phyloP scores from a whole-genome alignment of 2,888 invertebrate species.

The Abrostola triplasia region DNA sequence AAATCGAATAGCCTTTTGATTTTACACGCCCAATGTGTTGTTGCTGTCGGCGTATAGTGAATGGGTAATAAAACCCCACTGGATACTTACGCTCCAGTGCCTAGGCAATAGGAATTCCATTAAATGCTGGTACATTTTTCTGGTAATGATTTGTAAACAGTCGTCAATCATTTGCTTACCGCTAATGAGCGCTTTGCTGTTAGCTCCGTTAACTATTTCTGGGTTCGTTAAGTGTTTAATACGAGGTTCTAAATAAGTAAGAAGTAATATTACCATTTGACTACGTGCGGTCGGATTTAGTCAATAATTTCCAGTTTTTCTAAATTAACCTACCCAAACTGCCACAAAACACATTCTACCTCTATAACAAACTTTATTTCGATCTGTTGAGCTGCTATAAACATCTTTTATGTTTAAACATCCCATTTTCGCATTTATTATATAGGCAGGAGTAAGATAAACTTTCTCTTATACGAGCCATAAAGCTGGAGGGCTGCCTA shows the following conservation, averaged over 20 bases:
- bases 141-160: conserved; percentile 27
- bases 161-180: conserved; percentile 16
- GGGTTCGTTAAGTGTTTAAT: conserved; percentile 3
- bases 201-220: conserved; percentile 8
- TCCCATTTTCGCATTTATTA: conserved; percentile 4
- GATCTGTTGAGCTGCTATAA: conserved; percentile 3
- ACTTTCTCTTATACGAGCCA: conserved; percentile 5
- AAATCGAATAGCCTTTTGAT: conserved; percentile 37
- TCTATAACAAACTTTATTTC: conserved; percentile 4
- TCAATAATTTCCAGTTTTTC: neutral
- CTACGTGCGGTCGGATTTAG: neutral
- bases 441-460: conserved; percentile 2
- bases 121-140: conserved; percentile 17
- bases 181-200: conserved; percentile 17
- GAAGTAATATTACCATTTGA: neutral
- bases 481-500: conserved; percentile 1
- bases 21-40: conserved; percentile 30
- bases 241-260: neutral
- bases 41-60: conserved; percentile 24
- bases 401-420: conserved; percentile 5
- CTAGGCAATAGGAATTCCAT: conserved; percentile 6
- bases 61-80: conserved; percentile 38
- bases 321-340: neutral
- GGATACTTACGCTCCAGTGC: conserved; percentile 20
- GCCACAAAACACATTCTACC: neutral